phyloP scores from a whole-genome alignment of 1,140 invertebrate genomes.

The Rhysida immarginata region DNA sequence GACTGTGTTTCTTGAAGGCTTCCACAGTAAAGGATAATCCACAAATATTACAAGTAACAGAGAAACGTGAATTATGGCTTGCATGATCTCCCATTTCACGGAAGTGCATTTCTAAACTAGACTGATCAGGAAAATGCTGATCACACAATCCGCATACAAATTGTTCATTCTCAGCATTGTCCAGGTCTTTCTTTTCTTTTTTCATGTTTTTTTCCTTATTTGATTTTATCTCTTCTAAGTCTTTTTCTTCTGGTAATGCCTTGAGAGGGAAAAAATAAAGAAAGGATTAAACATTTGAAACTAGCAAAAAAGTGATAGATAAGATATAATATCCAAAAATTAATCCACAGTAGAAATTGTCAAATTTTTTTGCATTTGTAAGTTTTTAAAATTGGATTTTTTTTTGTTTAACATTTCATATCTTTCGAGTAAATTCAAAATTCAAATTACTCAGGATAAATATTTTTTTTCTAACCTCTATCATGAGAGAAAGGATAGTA shows the following conservation, averaged over 20 bases:
- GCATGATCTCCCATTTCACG: slow-evolving; percentile 2
- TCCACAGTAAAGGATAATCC: slow-evolving; percentile 2
- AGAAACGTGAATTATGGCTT: slow-evolving; percentile 4
- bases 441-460: no score
- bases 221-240: background rate
- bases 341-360: no score
- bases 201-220: background rate
- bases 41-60: slow-evolving; percentile 5
- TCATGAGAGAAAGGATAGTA: no score
- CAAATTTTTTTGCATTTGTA: no score
- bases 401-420: no score
- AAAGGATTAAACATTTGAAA: no score
- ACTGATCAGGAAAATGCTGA: slow-evolving; percentile 4
- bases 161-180: slow-evolving; percentile 2
- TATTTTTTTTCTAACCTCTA: no score
- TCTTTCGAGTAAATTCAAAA: no score
- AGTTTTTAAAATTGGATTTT: no score
- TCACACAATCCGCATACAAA: slow-evolving; percentile 6
- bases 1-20: slow-evolving; percentile 5
- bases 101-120: slow-evolving; percentile 1
- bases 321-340: no score
- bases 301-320: no score
- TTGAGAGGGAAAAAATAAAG: background rate
- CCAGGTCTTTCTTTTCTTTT: background rate
- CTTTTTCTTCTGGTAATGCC: background rate